phyloP scores from a whole-genome alignment of 2,113 vertebrate species.

The Megalops atlanticus region DNA sequence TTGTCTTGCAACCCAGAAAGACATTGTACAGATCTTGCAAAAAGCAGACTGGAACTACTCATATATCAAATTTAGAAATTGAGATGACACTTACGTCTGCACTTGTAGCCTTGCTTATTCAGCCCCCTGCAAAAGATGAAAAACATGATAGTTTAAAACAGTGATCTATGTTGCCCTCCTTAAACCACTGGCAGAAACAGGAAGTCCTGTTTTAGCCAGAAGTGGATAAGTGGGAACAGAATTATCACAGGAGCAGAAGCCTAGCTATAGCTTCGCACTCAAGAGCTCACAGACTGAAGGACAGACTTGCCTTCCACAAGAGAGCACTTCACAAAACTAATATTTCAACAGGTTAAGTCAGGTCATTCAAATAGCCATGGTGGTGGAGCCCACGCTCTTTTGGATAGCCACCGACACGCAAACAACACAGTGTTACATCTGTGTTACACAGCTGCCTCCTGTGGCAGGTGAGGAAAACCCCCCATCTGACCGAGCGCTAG shows the following conservation, averaged over 20 bases:
- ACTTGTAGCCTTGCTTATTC: constrained; percentile 98
- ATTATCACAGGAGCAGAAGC: background rate
- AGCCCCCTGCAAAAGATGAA: constrained; percentile 82
- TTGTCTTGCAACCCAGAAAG: background rate
- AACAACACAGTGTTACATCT: background rate
- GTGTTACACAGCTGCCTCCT: background rate
- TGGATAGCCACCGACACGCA: background rate
- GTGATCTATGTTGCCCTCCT: background rate
- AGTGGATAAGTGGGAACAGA: background rate
- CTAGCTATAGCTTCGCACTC: background rate
- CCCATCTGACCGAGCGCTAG: background rate
- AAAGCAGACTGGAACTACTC: no score
- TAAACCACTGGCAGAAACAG: background rate
- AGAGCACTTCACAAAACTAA: background rate
- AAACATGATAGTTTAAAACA: constrained; percentile 25
- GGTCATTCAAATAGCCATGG: background rate
- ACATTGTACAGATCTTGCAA: no score
- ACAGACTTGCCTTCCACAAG: background rate
- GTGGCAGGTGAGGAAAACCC: background rate
- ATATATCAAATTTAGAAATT: no score
- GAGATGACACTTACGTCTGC: constrained; percentile 62
- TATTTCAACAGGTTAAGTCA: no score
- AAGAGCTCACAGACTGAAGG: background rate
- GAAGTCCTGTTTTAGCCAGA: background rate
- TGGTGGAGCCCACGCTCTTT: background rate